These are phyloP conservation scores for Zingel zingel DNA, from an alignment of 2,113 vertebrate genomes.

Conservation along the genomic window DNA sequence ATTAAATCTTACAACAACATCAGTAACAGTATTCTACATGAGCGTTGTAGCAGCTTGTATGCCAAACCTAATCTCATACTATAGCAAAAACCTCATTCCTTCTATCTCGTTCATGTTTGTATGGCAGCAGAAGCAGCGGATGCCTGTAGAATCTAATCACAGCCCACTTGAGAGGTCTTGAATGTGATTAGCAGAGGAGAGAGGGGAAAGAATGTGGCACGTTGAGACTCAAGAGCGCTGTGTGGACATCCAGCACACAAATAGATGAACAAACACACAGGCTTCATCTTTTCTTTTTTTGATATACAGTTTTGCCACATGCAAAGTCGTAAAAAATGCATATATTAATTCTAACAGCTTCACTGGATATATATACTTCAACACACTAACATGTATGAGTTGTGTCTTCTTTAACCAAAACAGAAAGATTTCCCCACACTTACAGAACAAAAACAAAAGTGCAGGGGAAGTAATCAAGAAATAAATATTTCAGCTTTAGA, in stretches of 20 bases:
- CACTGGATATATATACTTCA: background rate
- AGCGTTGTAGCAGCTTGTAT: background rate
- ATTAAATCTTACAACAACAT: background rate
- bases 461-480: background rate
- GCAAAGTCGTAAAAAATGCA: background rate
- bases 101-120: constrained; percentile 25
- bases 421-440: constrained; percentile 12
- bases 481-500: background rate
- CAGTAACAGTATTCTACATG: background rate
- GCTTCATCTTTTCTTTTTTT: constrained; percentile 1
- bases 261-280: constrained; percentile 14
- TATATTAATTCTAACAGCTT: background rate
- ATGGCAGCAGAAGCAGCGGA: constrained; percentile 38
- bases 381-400: background rate
- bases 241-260: constrained; percentile 20
- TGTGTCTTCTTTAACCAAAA: background rate
- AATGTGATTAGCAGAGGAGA: constrained; percentile 66
- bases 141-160: constrained; percentile 73
- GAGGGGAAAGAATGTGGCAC: constrained; percentile 68
- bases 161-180: constrained; percentile 58
- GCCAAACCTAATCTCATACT: background rate
- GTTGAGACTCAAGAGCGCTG: constrained; percentile 11
- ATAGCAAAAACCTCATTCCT: background rate
- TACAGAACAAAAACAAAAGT: background rate
- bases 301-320: background rate